Base-by-base conservation (phyloP, 2,113 vertebrate genomes). In the Nothocercus nigrocapillus region DNA sequence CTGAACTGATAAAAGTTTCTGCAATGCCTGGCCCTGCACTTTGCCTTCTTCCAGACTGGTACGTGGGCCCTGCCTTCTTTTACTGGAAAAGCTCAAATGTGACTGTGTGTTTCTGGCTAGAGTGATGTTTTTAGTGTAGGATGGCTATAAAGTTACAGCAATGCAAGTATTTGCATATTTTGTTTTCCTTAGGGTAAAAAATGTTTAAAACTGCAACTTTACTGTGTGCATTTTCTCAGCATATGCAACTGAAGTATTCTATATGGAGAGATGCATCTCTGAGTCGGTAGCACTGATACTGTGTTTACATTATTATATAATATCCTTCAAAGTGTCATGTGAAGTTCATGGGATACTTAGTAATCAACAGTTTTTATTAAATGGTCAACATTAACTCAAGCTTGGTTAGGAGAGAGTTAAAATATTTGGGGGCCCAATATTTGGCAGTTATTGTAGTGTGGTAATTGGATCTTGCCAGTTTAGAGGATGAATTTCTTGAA, bases 381-480 rank as follows among this genome's bases (percentile, higher is more conserved):
- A 14, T 16, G 5, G 2, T 72, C 19, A 47, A n/a, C 11, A 36
- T 63, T 53, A 36, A 53, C n/a, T 56, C 28, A 53, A 34, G 25
- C 66, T 72, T 61, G 47, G n/a, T 77, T 62, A 58, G 25, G 40
- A 21, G 45, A 44, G 17, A n/a, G 10, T 56, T 88, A 34, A 51
- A 86, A 66, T 56, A 51, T 36, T 34, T 19, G 15, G 27, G 34
- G 32, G 16, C 15, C 17, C 19, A 30, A 9, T 17, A 56, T 27
- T 9, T n/a, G 15, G 36, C 0, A 2, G 49, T 47, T 28, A 8
- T 51, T 17, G 4, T 68, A 0, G 0, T 30, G 73, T 36, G 61
- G 18, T 45, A 51, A 47, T 34, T 4, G 4, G n/a, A 10, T 64
- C 51, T 64, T 21, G 36, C 11, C 10, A 8, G 20, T 45, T 63